Percentiles rank a stretch among this genome's conserved stretches.
phyloP scores from a whole-genome alignment of 2,797 vertebrate genomes.

The Stomatorhinus walkeri region DNA sequence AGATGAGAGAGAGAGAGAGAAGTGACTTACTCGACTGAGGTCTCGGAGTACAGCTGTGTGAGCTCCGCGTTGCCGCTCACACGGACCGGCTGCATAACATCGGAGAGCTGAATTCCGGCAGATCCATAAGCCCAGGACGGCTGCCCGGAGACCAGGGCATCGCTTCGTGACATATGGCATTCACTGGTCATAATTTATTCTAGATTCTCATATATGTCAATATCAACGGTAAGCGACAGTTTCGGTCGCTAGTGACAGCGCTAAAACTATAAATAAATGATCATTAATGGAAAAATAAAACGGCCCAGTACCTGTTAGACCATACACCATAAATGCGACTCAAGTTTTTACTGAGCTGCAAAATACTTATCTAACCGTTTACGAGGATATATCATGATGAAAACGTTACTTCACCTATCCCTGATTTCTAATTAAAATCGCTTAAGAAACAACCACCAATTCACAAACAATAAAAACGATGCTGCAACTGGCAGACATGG shows the following conservation, averaged over 20 bases:
- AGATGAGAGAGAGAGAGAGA: not conserved
- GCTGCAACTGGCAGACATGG: not conserved
- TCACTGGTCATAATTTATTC: not conserved
- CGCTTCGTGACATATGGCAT: conserved; percentile 4
- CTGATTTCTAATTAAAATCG: not conserved
- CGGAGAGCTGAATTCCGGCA: conserved; percentile 20
- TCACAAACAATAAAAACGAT: not conserved
- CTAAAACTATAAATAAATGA: not conserved
- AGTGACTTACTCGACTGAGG: conserved; percentile 33
- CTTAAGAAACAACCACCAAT: not conserved
- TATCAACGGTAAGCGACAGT: not conserved
- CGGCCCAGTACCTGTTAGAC: not conserved
- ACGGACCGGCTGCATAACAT: conserved; percentile 24
- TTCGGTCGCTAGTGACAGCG: not conserved
- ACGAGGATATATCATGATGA: not conserved
- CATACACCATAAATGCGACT: not conserved
- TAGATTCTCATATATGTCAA: not conserved
- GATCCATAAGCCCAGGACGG: conserved; percentile 32
- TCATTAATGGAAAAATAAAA: not conserved
- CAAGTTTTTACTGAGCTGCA: not conserved
- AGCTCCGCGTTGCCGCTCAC: conserved; percentile 27
- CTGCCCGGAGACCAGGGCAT: conserved; percentile 23
- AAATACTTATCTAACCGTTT: not conserved
- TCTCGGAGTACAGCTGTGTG: not conserved
- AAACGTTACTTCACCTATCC: not conserved